Base-by-base conservation (phyloP, 2,113 vertebrate species). In the Amazona guildingii region DNA sequence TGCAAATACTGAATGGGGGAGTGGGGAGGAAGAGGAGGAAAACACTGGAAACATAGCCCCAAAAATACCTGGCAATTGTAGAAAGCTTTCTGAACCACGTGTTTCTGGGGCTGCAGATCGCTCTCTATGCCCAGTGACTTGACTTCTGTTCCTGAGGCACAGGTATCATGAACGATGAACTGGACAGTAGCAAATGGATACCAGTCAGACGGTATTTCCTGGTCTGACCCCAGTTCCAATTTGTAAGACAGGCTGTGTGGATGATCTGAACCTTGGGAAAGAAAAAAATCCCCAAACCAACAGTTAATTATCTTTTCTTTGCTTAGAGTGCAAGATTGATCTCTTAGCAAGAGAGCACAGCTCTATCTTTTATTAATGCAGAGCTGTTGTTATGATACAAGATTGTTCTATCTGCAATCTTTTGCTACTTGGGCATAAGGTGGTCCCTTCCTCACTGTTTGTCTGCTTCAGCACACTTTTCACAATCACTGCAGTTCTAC, bases 241-340 rank as follows among this genome's bases (percentile, higher is more conserved):
- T 99, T 99, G 97, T 99, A 99, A 69, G 98, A 99, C 88, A 99
- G 98, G 72, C 99, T 99, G 88, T 99, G 99, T 35, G 99, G 99
- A 84, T 99, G 99, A 96, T 99, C 98, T 81, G 98, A 97, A 83
- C 98, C 99, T 99, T 97, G 68, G 90, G 39, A 69, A 61, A 93
- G 39, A 92, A 37, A 57, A 82, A 31, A 62, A 44, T 41, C 3
- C 3, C 72, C 13, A 62, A 12, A 63, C 8, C 16, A 64, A 75
- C 48, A 79, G 31, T 33, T 4, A 80, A 79, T 97, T 84, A 51
- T 29, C 20, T 84, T 68, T 48, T 17, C 33, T 81, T 74, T 78
- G 17, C 72, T 91, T 83, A 48, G 62, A 46, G 12, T 16, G 43
- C 46, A 51, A 57, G 43, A 25, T 62, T 72, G 51, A 80, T n/a